phyloP scores from a whole-genome alignment of 2,113 vertebrate species.

The Poeciliopsis retropinna region DNA sequence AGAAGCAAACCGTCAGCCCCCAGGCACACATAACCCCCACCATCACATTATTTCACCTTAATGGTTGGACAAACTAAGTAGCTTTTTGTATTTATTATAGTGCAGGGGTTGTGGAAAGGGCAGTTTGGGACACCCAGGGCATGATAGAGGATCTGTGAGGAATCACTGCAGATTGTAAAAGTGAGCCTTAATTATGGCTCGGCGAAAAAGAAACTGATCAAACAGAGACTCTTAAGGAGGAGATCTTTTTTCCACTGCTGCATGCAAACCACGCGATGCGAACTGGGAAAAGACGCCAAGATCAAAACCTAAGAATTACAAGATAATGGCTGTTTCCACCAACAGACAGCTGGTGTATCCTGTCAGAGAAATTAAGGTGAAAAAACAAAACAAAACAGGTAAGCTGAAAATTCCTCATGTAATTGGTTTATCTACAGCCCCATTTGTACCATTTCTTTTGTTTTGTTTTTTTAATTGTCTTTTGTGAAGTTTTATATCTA shows the following conservation, averaged over 20 bases:
- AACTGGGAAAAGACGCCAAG: conserved; percentile 16
- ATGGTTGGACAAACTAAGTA: conserved; percentile 49
- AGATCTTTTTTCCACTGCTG: not conserved
- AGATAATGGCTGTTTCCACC: not conserved
- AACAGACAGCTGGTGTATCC: not conserved
- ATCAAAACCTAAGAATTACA: conserved; percentile 9
- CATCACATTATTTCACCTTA: conserved; percentile 61
- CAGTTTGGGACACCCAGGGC: conserved; percentile 24
- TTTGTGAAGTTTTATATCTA: conserved; percentile 14
- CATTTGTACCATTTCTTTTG: not conserved
- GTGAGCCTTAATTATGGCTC: conserved; percentile 10
- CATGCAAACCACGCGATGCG: not conserved
- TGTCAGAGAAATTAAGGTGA: not conserved
- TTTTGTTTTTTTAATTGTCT: not conserved
- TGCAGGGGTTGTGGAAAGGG: conserved; percentile 18
- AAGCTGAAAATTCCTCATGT: not conserved
- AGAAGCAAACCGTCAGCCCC: conserved; percentile 45
- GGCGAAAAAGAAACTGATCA: conserved; percentile 20
- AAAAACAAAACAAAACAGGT: not conserved
- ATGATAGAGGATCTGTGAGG: conserved; percentile 21
- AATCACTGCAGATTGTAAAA: conserved; percentile 7
- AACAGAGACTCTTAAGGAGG: not conserved
- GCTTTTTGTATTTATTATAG: conserved; percentile 39
- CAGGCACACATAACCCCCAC: conserved; percentile 30
- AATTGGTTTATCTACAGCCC: not conserved